phyloP scores from a whole-genome alignment of 2,797 vertebrate species.

The Enteromius argenteus region DNA sequence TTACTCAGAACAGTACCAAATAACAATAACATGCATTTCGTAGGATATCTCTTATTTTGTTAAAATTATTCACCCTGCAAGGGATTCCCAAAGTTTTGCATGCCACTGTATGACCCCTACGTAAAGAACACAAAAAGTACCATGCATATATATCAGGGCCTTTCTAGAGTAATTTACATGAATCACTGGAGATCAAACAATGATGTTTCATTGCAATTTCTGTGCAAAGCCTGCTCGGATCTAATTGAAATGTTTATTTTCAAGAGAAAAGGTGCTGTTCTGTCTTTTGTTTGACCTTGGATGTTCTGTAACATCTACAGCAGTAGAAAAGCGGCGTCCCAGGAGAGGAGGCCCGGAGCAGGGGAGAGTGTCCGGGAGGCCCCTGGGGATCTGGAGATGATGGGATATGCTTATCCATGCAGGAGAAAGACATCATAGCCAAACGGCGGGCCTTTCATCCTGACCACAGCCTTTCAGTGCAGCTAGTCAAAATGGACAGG shows the following conservation, averaged over 20 bases:
- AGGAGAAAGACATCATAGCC: background rate
- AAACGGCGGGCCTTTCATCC: background rate
- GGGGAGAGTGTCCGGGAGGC: background rate
- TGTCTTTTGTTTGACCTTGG: background rate
- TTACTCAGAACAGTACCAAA: too few relatives aligned
- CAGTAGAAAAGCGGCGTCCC: background rate
- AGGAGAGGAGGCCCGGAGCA: conserved; percentile 21
- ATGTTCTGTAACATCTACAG: background rate
- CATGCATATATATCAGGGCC: background rate
- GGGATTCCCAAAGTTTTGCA: too few relatives aligned
- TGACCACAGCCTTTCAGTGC: background rate
- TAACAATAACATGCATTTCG: too few relatives aligned
- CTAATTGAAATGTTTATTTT: background rate
- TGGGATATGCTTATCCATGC: conserved; percentile 29
- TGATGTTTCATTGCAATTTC: background rate
- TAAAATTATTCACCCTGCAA: too few relatives aligned
- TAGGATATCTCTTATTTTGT: too few relatives aligned
- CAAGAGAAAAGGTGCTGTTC: background rate
- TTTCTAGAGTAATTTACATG: background rate
- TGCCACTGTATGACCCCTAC: too few relatives aligned
- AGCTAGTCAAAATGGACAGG: conserved; percentile 8
- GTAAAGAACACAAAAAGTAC: background rate
- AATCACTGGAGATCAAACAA: background rate
- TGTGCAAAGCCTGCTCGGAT: background rate
- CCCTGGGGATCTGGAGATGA: conserved; percentile 8